Evolutionary conservation across 1,140 invertebrate genomes (phyloP).

Genomic region (Drosophila paulistorum): DNA sequence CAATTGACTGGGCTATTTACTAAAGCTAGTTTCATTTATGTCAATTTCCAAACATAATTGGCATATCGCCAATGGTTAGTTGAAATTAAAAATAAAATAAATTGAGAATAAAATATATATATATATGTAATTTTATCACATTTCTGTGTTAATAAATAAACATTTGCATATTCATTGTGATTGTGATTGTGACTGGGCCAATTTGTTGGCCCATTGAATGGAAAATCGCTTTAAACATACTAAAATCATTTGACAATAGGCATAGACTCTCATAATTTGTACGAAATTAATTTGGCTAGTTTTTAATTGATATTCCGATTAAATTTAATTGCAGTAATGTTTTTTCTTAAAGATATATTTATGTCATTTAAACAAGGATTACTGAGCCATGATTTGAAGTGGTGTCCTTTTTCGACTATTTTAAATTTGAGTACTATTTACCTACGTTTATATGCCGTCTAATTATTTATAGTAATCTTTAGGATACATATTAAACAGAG

Average conservation of each 20-base stretch:
- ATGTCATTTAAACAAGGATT: too few relatives aligned
- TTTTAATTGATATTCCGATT: background rate
- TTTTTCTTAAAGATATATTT: too few relatives aligned
- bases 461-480: too few relatives aligned
- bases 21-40: background rate
- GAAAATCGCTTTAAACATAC: constrained; percentile 42
- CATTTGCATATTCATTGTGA: constrained; percentile 38
- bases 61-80: background rate
- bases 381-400: too few relatives aligned
- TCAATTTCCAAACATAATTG: background rate
- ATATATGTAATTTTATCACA: constrained; percentile 37
- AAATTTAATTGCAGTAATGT: constrained; percentile 32
- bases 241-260: constrained; percentile 39
- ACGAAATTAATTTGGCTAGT: constrained; percentile 47
- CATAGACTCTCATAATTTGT: constrained; percentile 38
- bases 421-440: too few relatives aligned
- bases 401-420: background rate
- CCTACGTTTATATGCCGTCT: too few relatives aligned
- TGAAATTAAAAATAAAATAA: background rate
- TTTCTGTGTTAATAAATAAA: constrained; percentile 61
- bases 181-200: constrained; percentile 41
- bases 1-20: background rate
- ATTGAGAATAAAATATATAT: background rate
- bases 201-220: constrained; percentile 70
- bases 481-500: background rate